phyloP scores from a whole-genome alignment of 2,113 vertebrate species.

The Danio rerio region DNA sequence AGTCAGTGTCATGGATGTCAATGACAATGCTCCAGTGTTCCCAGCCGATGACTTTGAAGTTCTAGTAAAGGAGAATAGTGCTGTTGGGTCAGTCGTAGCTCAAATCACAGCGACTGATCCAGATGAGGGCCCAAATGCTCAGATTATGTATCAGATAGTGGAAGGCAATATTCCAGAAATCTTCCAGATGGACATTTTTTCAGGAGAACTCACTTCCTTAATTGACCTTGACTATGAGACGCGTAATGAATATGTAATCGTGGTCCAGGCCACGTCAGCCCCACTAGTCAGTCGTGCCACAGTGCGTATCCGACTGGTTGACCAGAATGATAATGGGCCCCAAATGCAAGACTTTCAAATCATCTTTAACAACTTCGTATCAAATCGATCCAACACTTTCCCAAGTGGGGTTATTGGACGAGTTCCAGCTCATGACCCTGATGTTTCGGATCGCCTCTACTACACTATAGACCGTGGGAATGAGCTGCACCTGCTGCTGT shows the following conservation, averaged over 20 bases:
- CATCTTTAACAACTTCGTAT: constrained; percentile 98
- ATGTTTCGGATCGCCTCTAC: constrained; percentile 91
- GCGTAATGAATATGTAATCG: constrained; percentile 91
- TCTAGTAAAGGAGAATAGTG: constrained; percentile 95
- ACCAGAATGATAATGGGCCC: constrained; percentile 97
- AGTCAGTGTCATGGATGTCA: constrained; percentile 93
- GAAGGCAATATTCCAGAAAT: constrained; percentile 98
- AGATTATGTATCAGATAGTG: constrained; percentile 99
- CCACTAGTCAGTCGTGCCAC: constrained; percentile 96
- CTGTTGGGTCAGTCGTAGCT: constrained; percentile 94
- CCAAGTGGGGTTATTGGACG: constrained; percentile 92
- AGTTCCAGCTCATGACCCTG: constrained; percentile 93
- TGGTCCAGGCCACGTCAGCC: constrained; percentile 96
- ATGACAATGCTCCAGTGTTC: constrained; percentile 95
- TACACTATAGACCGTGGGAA: constrained; percentile 96
- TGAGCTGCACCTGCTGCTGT: constrained; percentile 92
- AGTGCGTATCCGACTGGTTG: constrained; percentile 87
- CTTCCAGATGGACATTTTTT: constrained; percentile 99
- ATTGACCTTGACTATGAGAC: constrained; percentile 96
- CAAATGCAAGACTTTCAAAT: constrained; percentile 96
- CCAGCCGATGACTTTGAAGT: constrained; percentile 96
- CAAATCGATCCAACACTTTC: constrained; percentile 96
- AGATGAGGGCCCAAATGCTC: constrained; percentile 93
- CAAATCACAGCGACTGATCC: constrained; percentile 94
- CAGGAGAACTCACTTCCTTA: constrained; percentile 95